Evolutionary conservation across 2,888 invertebrate genomes (phyloP).

Genomic region (Drosophila neonasuta): DNA sequence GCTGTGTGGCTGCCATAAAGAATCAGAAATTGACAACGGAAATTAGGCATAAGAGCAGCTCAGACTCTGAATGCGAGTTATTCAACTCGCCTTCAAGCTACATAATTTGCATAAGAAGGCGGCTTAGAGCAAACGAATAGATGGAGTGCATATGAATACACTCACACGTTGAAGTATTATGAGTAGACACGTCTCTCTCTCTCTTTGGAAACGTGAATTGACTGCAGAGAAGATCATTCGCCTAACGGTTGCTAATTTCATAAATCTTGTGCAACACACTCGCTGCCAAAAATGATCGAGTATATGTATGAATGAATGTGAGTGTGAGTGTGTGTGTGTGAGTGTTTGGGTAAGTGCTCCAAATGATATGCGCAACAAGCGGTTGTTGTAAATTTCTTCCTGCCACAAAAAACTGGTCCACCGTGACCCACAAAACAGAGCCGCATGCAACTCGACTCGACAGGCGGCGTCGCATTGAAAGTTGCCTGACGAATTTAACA

Average conservation of each 20-base stretch:
- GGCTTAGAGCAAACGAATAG: neutral
- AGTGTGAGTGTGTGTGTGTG: neutral
- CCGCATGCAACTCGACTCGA: conserved; percentile 23
- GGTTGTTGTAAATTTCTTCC: conserved; percentile 58
- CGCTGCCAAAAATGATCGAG: conserved; percentile 20
- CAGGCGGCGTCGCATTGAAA: conserved; percentile 13
- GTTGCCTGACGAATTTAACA: conserved; percentile 37
- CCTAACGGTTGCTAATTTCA: conserved; percentile 35
- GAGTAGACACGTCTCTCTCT: conserved; percentile 48
- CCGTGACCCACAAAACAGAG: conserved; percentile 63
- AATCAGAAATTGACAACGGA: conserved; percentile 72
- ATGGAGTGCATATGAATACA: conserved; percentile 3
- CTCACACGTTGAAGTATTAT: conserved; percentile 12
- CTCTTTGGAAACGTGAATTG: conserved; percentile 37
- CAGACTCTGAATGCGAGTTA: neutral
- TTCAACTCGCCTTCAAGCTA: conserved; percentile 25
- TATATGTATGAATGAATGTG: neutral
- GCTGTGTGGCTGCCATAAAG: conserved; percentile 35
- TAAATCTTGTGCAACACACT: conserved; percentile 24
- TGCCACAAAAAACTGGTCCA: conserved; percentile 67
- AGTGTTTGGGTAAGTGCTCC: neutral
- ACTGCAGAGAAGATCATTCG: conserved; percentile 14
- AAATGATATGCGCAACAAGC: conserved; percentile 55
- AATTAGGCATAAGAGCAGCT: conserved; percentile 57
- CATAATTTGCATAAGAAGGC: conserved; percentile 63